Percentiles rank a stretch among this genome's conserved stretches.
phyloP scores from a whole-genome alignment of 1,140 invertebrate species.

The Drosophila santomea region DNA sequence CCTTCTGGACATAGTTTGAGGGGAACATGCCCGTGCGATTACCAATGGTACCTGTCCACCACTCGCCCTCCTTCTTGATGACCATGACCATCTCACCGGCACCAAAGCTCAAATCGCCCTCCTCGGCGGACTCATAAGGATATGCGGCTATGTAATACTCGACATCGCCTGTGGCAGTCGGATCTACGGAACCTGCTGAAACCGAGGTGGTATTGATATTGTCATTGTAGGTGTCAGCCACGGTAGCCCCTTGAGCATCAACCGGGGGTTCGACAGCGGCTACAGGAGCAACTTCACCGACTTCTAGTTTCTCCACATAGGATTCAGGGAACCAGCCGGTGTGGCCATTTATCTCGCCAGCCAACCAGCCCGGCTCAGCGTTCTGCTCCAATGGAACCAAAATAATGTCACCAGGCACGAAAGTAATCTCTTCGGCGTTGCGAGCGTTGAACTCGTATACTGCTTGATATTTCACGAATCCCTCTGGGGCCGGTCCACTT shows the following conservation, averaged over 20 bases:
- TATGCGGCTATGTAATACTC: conserved; percentile 94
- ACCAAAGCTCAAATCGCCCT: conserved; percentile 96
- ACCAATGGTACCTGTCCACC: conserved; percentile 98
- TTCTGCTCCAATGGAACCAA: conserved; percentile 93
- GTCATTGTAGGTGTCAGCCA: conserved; percentile 61
- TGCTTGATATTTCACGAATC: conserved; percentile 92
- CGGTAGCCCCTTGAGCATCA: conserved; percentile 15
- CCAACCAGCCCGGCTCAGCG: conserved; percentile 98
- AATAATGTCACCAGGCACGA: conserved; percentile 97
- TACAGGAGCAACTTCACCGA: conserved; percentile 25
- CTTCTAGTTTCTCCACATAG: conserved; percentile 94
- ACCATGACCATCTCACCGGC: conserved; percentile 96
- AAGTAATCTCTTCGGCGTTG: conserved; percentile 96
- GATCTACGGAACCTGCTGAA: conserved; percentile 10
- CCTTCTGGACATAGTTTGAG: conserved; percentile 93
- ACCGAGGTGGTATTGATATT: conserved; percentile 41
- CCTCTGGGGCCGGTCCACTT: conserved; percentile 81
- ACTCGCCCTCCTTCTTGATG: conserved; percentile 96
- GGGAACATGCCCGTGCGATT: conserved; percentile 96
- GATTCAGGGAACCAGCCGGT: conserved; percentile 99
- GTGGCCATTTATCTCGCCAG: conserved; percentile 93
- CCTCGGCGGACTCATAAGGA: conserved; percentile 93
- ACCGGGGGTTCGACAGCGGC: conserved; percentile 16
- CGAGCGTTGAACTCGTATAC: conserved; percentile 97
- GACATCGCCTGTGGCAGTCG: conserved; percentile 83